Conservation (phyloP, 2,113 vertebrate species). For the Rhinoderma darwinii region DNA sequence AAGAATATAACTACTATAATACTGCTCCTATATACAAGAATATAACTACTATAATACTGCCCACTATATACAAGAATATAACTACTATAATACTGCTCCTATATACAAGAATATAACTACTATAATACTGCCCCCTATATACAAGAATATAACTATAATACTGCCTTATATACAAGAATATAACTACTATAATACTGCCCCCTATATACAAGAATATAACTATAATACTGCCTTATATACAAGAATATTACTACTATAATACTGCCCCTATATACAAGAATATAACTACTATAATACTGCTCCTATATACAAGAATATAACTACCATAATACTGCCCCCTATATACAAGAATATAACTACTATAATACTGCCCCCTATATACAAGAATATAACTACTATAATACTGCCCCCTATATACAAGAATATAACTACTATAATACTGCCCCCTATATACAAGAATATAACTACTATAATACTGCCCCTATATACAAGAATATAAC, state of each 20-base stretch:
- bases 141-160: no score
- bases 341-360: constrained; percentile 11
- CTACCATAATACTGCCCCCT: no score
- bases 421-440: constrained; percentile 2
- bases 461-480: neutral
- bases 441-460: neutral
- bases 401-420: neutral
- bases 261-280: no score
- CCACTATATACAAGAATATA: no score
- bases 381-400: constrained; percentile 2
- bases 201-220: constrained; percentile 2
- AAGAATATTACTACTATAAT: no score
- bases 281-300: no score
- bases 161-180: neutral
- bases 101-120: no score
- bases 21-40: neutral
- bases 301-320: no score
- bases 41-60: constrained; percentile 8
- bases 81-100: no score
- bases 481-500: neutral
- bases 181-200: constrained; percentile 8
- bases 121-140: no score
- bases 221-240: no score
- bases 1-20: constrained; percentile 11
- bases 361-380: neutral